phyloP scores from a whole-genome alignment of 2,888 invertebrate genomes.

The Epinotia brunnichana region DNA sequence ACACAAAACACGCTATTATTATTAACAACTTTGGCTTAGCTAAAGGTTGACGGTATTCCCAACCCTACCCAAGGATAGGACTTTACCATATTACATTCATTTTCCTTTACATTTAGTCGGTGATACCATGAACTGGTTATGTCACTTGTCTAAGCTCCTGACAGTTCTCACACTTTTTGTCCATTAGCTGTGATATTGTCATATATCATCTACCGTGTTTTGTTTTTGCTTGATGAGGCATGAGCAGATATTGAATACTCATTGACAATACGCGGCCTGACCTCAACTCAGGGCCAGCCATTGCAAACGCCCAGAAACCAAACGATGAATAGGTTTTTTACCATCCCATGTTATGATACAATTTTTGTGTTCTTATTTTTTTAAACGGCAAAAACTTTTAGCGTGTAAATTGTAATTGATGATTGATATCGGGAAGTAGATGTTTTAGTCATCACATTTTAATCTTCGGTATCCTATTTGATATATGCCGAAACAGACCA shows the following conservation, averaged over 20 bases:
- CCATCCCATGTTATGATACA: conserved; percentile 56
- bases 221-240: conserved; percentile 51
- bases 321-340: conserved; percentile 56
- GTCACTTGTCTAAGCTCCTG: conserved; percentile 43
- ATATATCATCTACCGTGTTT: conserved; percentile 45
- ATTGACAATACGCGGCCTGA: conserved; percentile 50
- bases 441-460: conserved; percentile 53
- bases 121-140: conserved; percentile 31
- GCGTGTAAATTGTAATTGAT: conserved; percentile 68
- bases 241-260: conserved; percentile 49
- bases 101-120: neutral
- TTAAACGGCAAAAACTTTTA: conserved; percentile 62
- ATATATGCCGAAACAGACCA: conserved; percentile 8
- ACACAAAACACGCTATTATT: no score
- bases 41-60: no score
- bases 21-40: no score
- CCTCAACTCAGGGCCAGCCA: conserved; percentile 61
- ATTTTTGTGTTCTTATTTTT: conserved; percentile 60
- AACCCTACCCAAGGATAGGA: neutral
- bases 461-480: conserved; percentile 22
- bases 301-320: conserved; percentile 49
- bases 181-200: conserved; percentile 39
- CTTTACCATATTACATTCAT: neutral
- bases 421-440: conserved; percentile 71
- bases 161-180: conserved; percentile 53